Percentiles rank a stretch among this genome's conserved stretches.
Evolutionary conservation across 2,888 invertebrate species (phyloP).

Genomic region (Spilarctia lutea): DNA sequence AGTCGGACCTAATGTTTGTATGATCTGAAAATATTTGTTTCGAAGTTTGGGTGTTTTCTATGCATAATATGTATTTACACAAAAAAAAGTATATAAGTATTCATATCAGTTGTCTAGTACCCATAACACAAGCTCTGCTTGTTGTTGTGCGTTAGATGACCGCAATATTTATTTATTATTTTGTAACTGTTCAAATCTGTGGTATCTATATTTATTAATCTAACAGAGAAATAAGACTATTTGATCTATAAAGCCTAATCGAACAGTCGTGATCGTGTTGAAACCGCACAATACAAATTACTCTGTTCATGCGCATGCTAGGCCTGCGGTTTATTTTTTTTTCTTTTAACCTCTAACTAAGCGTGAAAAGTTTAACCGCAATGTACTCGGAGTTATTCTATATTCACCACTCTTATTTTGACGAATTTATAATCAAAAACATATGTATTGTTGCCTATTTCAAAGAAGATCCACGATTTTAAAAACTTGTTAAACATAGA

Average conservation of each 20-base stretch:
- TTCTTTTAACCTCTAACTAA: slow-evolving; percentile 65
- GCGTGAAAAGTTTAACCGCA: slow-evolving; percentile 73
- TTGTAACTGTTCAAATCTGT: neutral
- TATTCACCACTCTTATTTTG: neutral
- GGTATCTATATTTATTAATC: neutral
- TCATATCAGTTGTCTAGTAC: too few relatives aligned
- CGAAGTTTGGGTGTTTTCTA: too few relatives aligned
- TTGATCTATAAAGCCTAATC: slow-evolving; percentile 40
- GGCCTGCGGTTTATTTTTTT: slow-evolving; percentile 67
- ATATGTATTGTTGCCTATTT: neutral
- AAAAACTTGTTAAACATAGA: neutral
- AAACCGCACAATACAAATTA: slow-evolving; percentile 65
- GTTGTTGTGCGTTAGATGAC: too few relatives aligned
- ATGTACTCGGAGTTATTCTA: slow-evolving; percentile 22
- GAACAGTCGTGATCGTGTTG: slow-evolving; percentile 9
- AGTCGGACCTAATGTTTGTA: too few relatives aligned
- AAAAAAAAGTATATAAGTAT: too few relatives aligned
- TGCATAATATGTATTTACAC: too few relatives aligned
- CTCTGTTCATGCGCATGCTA: slow-evolving; percentile 58
- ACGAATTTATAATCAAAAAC: neutral
- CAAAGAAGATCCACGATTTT: neutral
- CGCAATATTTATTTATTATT: too few relatives aligned
- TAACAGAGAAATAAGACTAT: slow-evolving; percentile 10
- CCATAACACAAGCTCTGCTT: too few relatives aligned
- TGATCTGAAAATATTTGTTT: too few relatives aligned